A percentile compares a stretch with the other conserved stretches of the same genome.
Conservation (phyloP, 2,888 invertebrate species). For the Drosophila neonasuta region DNA sequence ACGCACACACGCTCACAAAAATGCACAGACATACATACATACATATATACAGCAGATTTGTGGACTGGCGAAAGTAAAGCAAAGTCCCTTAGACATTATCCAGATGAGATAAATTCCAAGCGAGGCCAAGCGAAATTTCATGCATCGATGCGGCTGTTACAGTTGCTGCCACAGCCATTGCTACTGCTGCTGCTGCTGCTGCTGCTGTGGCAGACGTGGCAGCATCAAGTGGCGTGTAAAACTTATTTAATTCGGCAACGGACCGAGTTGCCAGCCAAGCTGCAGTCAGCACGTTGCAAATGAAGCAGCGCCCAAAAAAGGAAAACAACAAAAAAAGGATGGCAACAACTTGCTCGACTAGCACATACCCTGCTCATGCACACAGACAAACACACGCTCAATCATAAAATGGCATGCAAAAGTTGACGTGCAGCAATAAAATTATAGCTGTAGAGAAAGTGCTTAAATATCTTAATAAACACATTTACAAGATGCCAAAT, state of each 20-base stretch:
- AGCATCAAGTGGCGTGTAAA: slow-evolving; percentile 55
- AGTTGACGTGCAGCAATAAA: neutral
- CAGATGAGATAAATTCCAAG: slow-evolving; percentile 31
- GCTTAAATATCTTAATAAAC: neutral
- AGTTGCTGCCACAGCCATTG: slow-evolving; percentile 6
- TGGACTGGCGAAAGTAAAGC: slow-evolving; percentile 12
- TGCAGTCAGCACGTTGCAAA: slow-evolving; percentile 36
- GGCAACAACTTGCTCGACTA: neutral
- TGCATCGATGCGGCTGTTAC: slow-evolving; percentile 58
- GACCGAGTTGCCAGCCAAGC: slow-evolving; percentile 17
- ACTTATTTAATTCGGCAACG: slow-evolving; percentile 58
- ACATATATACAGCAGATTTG: slow-evolving; percentile 21
- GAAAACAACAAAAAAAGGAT: slow-evolving; percentile 9
- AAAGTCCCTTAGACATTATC: slow-evolving; percentile 20
- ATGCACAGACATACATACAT: slow-evolving; percentile 12
- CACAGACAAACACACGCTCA: slow-evolving; percentile 1
- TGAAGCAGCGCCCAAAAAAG: slow-evolving; percentile 42
- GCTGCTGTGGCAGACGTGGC: slow-evolving; percentile 31
- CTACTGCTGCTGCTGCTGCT: slow-evolving; percentile 2
- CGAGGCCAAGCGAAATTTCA: slow-evolving; percentile 53
- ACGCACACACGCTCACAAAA: slow-evolving; percentile 10
- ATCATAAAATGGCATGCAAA: slow-evolving; percentile 9
- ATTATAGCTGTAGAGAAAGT: neutral
- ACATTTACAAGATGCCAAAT: too few species aligned
- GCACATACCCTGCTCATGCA: slow-evolving; percentile 5